Evolutionary conservation across 2,888 invertebrate species (phyloP), one percentile per base, ranked within the genome.

Genomic region (Diplolepis rosae): DNA sequence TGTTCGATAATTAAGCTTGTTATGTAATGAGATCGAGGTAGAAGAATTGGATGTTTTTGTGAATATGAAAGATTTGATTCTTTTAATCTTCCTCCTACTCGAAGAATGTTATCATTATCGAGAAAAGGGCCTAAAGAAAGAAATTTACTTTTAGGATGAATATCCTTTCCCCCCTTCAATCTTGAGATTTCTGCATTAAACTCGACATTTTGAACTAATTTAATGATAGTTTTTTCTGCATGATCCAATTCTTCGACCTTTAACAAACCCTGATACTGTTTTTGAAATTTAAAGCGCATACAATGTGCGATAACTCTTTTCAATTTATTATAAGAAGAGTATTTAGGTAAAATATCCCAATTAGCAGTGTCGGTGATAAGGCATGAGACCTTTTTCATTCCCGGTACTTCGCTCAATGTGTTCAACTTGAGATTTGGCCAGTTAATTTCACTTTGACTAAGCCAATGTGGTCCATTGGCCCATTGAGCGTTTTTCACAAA

Each of bases 401-500:
- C 22, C 2, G 52, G 3, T 1, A 22, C 27, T 27, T 45, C 13
- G 1, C 11, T 13, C 7, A 30, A 9, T 1, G 15, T 30, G 6
- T 42, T 13, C 1, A 71, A 3, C 1, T 45, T 1, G 6, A 18
- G 24, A 1, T 0, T 1, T 4, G 68, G 68, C 71, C 74, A 74
- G 1, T 13, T 0, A 0, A 1, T 2, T 11, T 52, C 35, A 2
- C 15, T 7, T 0, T 42, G 0, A 0, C 0, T 52, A 18, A 78
- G 35, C 78, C 78, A 80, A 0, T 7, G 0, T 0, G 79, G 79
- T 3, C 78, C 78, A 4, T 54, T 1, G 2, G 65, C 51, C 78
- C 76, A 80, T 1, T 54, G 18, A 0, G 22, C 7, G 48, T 77
- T 76, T 32, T 69, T 11, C 0, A 66, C 3, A 24, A 80, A 74